Percentiles rank a stretch among this genome's conserved stretches.
These are phyloP conservation scores for Darevskia mixta DNA, from an alignment of 2,797 vertebrate species.

Conservation along the genomic window DNA sequence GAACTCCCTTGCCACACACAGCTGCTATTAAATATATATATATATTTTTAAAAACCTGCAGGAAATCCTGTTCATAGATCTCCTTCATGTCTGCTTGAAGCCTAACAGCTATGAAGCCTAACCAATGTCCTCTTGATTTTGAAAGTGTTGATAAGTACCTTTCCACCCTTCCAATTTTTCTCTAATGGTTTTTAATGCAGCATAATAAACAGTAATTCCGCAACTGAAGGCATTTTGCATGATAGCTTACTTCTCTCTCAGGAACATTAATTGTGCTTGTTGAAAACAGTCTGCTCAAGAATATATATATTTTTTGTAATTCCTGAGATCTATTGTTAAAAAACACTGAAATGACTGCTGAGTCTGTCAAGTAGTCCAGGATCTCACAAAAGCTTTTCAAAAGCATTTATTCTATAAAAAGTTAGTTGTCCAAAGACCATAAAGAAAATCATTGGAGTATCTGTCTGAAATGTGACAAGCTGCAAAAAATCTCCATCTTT, in stretches of 20 bases:
- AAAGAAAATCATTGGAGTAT: slow-evolving; percentile 54
- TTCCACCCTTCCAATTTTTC: slow-evolving; percentile 2
- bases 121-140: neutral
- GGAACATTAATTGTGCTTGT: neutral
- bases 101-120: neutral
- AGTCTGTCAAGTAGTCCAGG: neutral
- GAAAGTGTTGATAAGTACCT: neutral
- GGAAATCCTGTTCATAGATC: neutral
- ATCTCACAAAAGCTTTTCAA: slow-evolving; percentile 48
- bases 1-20: neutral
- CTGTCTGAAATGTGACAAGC: slow-evolving; percentile 47
- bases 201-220: neutral
- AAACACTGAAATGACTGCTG: slow-evolving; percentile 24
- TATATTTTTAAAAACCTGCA: neutral
- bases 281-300: slow-evolving; percentile 2
- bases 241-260: neutral
- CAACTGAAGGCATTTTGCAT: neutral
- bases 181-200: neutral
- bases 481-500: slow-evolving; percentile 28
- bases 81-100: neutral
- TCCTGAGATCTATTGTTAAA: neutral
- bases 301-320: neutral
- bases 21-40: neutral
- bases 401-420: slow-evolving; percentile 24
- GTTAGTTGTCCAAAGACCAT: slow-evolving; percentile 49